Evolutionary conservation across 2,888 invertebrate genomes (phyloP).

Genomic region (Sussaba pulchella): DNA sequence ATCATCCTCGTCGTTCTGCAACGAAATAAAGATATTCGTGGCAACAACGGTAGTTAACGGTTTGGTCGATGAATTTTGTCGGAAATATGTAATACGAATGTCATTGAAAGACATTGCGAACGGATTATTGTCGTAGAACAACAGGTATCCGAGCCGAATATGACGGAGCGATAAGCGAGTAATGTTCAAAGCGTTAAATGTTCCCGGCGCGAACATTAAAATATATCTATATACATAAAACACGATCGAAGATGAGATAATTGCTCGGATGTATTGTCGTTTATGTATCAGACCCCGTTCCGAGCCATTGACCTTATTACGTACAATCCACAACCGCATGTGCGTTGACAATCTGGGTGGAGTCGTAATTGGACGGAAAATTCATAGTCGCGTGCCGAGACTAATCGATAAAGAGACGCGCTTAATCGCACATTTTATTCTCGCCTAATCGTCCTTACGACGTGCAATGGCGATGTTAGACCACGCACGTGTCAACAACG

Average conservation of each 20-base stretch:
- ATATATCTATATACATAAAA: background rate
- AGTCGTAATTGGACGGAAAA: slow-evolving; percentile 2
- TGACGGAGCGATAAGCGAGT: slow-evolving; percentile 25
- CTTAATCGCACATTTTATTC: background rate
- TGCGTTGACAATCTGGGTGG: background rate
- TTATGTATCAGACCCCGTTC: background rate
- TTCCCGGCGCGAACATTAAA: no score
- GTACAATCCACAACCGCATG: background rate
- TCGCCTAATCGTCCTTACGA: slow-evolving; percentile 3
- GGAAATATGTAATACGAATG: no score
- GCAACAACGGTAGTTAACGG: no score
- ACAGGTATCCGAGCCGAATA: background rate
- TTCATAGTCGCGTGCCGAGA: background rate
- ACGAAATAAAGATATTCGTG: no score
- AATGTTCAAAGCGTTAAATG: background rate
- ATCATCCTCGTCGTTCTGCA: no score
- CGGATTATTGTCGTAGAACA: background rate
- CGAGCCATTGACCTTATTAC: slow-evolving; percentile 10
- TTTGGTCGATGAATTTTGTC: no score
- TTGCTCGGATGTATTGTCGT: slow-evolving; percentile 5
- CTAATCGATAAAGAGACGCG: background rate
- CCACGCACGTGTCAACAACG: background rate
- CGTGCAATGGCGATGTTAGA: background rate
- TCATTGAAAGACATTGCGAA: background rate
- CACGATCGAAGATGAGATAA: slow-evolving; percentile 1